Conservation (phyloP, 1,140 invertebrate genomes). For the Schmidtea mediterranea region DNA sequence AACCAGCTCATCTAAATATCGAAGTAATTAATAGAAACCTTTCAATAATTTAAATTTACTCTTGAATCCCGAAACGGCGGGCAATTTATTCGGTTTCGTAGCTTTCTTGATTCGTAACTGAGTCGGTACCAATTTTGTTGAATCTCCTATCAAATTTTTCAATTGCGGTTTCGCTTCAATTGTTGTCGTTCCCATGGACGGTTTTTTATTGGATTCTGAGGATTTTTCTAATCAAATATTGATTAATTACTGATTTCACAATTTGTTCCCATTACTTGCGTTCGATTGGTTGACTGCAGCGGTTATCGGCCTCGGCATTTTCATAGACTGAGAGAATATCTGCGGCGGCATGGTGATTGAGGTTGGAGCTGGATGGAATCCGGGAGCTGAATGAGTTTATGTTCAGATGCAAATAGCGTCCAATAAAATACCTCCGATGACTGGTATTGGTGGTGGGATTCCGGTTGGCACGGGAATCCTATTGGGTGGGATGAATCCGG, state of each 20-base stretch:
- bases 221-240: not conserved
- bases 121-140: conserved; percentile 72
- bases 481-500: too few relatives aligned
- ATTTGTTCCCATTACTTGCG: not conserved
- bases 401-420: too few relatives aligned
- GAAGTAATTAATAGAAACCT: not conserved
- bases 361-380: too few relatives aligned
- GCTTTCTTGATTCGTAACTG: conserved; percentile 33
- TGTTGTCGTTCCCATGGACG: conserved; percentile 34
- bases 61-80: conserved; percentile 91
- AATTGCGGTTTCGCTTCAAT: conserved; percentile 85
- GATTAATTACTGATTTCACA: not conserved
- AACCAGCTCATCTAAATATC: conserved; percentile 3
- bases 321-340: too few relatives aligned
- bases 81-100: conserved; percentile 59
- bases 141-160: conserved; percentile 62
- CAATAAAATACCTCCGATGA: too few relatives aligned
- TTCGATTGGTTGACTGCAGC: too few relatives aligned
- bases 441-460: too few relatives aligned
- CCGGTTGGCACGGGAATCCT: too few relatives aligned
- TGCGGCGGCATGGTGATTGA: too few relatives aligned
- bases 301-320: too few relatives aligned
- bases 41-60: conserved; percentile 30
- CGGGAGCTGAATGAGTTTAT: too few relatives aligned
- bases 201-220: not conserved